These are phyloP conservation scores for Synaphobranchus kaupii DNA, from an alignment of 2,797 vertebrate species.

Conservation along the genomic window DNA sequence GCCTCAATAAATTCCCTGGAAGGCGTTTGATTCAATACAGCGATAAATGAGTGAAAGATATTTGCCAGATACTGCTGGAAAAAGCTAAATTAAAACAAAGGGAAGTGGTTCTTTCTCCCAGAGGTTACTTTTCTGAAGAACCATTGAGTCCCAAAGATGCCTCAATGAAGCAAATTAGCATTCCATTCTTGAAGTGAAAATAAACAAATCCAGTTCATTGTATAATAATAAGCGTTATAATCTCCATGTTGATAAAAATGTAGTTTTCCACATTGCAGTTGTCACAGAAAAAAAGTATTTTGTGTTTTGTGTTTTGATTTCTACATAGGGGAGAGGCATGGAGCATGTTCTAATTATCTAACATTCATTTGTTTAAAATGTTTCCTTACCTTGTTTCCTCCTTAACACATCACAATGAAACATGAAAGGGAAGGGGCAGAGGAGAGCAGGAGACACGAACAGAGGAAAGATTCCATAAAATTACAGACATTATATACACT, in stretches of 20 bases:
- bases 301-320: no score
- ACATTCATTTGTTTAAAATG: not conserved
- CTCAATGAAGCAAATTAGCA: not conserved
- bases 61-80: conserved; percentile 1
- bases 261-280: not conserved
- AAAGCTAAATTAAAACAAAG: not conserved
- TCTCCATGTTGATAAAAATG: not conserved
- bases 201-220: not conserved
- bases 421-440: not conserved
- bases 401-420: not conserved
- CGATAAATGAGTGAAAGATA: conserved; percentile 3
- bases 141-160: not conserved
- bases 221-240: not conserved
- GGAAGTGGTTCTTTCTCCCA: not conserved
- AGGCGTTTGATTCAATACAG: conserved; percentile 4
- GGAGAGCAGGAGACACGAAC: not conserved
- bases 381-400: not conserved
- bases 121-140: not conserved
- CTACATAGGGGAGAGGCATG: not conserved
- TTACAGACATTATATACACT: no score
- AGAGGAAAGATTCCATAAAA: not conserved
- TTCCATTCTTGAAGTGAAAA: not conserved
- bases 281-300: not conserved
- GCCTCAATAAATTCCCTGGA: conserved; percentile 7
- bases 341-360: not conserved